Base-by-base conservation (phyloP, 2,888 invertebrate species). In the Oithona nana region DNA sequence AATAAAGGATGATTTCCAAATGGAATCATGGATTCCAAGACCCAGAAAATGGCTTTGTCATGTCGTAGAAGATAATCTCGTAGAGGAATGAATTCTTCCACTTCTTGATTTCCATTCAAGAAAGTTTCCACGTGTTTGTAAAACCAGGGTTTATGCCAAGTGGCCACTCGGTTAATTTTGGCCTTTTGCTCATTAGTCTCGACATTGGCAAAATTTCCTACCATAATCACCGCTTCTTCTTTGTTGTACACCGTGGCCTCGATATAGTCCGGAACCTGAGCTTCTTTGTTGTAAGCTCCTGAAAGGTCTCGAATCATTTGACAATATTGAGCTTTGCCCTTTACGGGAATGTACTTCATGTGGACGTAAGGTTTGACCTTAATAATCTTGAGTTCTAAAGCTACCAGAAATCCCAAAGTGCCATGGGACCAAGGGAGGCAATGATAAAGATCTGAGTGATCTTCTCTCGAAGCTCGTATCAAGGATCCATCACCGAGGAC, bases 121-220 rank as follows among this genome's bases (percentile, higher is more conserved):
- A 81, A 80, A 0, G 72, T 72, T 68, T 82, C 80, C 0, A 79
- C 79, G 66, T 83, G 80, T 67, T 81, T 82, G 67, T 82, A 83
- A 70, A 82, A 83, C 83, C 83, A 83, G 0, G 82, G 82, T 67
- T 83, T 83, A 70, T 81, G 81, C 82, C 82, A 83, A 28, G 71
- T 74, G 0, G 80, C 77, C 58, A 81, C 75, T 64, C 76, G 70
- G 66, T 83, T 83, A 3, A 74, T 68, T 71, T 73, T 59, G 31
- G 30, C 39, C 20, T 22, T 22, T 20, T 61, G 48, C 50, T 66
- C 65, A 50, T 56, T 28, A 0, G 74, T 70, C 61, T 80, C 78
- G 55, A 77, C 77, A 67, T 82, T 79, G 0, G 80, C 76, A 68
- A 81, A 82, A 64, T 81, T 79, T 0, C 82, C 83, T 0, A 76